phyloP scores from a whole-genome alignment of 2,888 invertebrate species.

The Platypus cylindrus region DNA sequence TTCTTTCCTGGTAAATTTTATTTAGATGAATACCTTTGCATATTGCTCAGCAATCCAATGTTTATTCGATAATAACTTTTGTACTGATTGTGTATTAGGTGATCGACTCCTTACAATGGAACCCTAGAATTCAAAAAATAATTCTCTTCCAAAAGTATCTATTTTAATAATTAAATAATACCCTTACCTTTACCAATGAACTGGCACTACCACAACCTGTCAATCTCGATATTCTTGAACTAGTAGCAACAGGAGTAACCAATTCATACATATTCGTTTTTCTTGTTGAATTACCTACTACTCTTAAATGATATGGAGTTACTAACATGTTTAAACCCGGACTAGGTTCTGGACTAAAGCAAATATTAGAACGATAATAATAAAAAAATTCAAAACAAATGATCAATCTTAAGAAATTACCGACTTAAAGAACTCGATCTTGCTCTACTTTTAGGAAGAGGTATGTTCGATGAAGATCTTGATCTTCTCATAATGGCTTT shows the following conservation, averaged over 20 bases:
- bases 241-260: too few species aligned
- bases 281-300: not conserved
- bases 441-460: constrained; percentile 4
- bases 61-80: constrained; percentile 7
- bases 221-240: too few species aligned
- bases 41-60: constrained; percentile 10
- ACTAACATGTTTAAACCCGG: not conserved
- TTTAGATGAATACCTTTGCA: constrained; percentile 8
- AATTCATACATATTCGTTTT: too few species aligned
- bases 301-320: not conserved
- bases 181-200: too few species aligned
- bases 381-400: not conserved
- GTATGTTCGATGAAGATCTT: constrained; percentile 7
- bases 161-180: too few species aligned
- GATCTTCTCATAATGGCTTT: constrained; percentile 7
- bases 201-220: too few species aligned
- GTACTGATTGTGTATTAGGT: not conserved
- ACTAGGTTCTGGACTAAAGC: not conserved
- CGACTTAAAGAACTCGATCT: constrained; percentile 3
- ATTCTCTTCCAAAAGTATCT: too few species aligned
- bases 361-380: not conserved
- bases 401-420: not conserved
- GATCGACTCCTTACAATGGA: not conserved
- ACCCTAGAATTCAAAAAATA: too few species aligned
- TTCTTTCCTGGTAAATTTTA: too few species aligned